These are phyloP conservation scores for Fukomys damarensis DNA, from an alignment of 2,113 vertebrate genomes.

Conservation along the genomic window DNA sequence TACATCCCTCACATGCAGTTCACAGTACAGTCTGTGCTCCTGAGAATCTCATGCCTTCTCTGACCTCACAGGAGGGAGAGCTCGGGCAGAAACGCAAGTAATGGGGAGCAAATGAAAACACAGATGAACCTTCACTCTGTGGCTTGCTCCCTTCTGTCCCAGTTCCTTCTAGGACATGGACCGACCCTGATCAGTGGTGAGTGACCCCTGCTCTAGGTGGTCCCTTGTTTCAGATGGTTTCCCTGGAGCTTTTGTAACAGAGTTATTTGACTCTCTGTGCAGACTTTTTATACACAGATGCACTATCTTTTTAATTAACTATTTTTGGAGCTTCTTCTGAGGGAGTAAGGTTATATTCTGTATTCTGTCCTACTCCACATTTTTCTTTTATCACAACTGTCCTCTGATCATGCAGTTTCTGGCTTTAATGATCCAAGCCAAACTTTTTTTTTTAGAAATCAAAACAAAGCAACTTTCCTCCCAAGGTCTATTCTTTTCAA, in stretches of 20 bases:
- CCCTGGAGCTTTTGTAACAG: not conserved
- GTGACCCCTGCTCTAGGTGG: not conserved
- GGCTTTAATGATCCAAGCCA: not conserved
- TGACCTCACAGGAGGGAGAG: not conserved
- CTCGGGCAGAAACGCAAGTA: not conserved
- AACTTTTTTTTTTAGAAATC: slow-evolving; percentile 44
- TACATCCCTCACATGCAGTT: not conserved
- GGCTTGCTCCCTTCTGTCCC: not conserved
- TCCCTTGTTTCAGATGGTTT: not conserved
- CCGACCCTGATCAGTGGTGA: not conserved
- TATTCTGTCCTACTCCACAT: not conserved
- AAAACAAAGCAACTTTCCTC: slow-evolving; percentile 33
- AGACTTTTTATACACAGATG: not conserved
- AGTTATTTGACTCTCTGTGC: not conserved
- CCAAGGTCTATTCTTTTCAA: not conserved
- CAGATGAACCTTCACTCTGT: not conserved
- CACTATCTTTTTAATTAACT: not conserved
- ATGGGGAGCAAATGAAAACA: not conserved
- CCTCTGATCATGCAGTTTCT: not conserved
- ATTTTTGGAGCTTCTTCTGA: not conserved
- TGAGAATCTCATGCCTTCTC: not conserved
- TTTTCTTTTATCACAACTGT: not conserved
- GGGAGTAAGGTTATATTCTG: not conserved
- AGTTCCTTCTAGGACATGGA: not conserved
- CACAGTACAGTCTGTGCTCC: not conserved